A percentile compares a stretch with the other conserved stretches of the same genome.
phyloP scores from a whole-genome alignment of 2,888 invertebrate species.

The Ormyrus pomaceus region DNA sequence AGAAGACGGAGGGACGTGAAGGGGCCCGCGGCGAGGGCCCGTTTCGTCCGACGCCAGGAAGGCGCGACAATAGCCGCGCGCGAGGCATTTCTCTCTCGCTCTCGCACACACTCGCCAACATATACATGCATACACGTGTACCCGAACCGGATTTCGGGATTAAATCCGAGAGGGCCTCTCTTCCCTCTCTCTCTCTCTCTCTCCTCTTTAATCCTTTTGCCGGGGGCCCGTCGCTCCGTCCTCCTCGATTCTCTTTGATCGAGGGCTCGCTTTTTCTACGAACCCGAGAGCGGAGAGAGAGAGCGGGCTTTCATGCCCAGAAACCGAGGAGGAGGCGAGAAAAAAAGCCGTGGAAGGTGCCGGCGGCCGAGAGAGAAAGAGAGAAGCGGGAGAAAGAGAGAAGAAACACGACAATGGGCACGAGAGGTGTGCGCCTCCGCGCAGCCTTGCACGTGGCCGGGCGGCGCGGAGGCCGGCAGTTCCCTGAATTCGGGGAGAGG shows the following conservation, averaged over 20 bases:
- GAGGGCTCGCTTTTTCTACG: constrained; percentile 54
- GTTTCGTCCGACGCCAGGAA: constrained; percentile 59
- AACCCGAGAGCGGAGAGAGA: constrained; percentile 39
- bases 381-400: constrained; percentile 40
- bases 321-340: constrained; percentile 45
- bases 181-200: too few species aligned
- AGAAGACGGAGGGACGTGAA: constrained; percentile 20
- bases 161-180: too few species aligned
- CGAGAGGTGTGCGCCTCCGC: not conserved
- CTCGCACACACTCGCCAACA: not conserved
- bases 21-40: constrained; percentile 52
- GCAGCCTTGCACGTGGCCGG: not conserved
- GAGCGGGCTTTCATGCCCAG: too few species aligned
- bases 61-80: constrained; percentile 63
- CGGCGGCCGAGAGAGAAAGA: constrained; percentile 35
- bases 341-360: constrained; percentile 55
- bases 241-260: not conserved
- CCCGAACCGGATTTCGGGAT: constrained; percentile 70
- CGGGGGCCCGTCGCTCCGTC: not conserved
- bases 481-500: not conserved
- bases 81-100: constrained; percentile 57
- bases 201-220: not conserved
- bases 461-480: too few species aligned
- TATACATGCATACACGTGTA: not conserved
- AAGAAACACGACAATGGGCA: constrained; percentile 51